A percentile compares a stretch with the other conserved stretches of the same genome.
Conservation (phyloP, 2,888 invertebrate species). For the Anagyrus pseudococci region DNA sequence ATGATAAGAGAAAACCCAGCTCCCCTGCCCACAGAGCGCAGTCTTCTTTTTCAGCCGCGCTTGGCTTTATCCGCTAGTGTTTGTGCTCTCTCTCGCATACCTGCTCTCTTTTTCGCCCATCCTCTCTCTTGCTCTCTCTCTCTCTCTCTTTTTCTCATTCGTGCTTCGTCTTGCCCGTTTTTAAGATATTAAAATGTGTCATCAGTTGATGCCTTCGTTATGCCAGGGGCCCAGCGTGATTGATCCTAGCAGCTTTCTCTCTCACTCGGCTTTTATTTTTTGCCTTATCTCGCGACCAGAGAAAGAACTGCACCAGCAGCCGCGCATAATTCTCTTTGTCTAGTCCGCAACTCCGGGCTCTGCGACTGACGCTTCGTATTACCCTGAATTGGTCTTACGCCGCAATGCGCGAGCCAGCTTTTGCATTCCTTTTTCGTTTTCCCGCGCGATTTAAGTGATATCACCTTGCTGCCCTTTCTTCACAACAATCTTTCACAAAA, state of each 20-base stretch:
- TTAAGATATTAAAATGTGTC: slow-evolving; percentile 61
- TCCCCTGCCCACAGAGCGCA: slow-evolving; percentile 16
- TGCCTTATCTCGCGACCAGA: too few relatives aligned
- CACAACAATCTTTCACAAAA: too few relatives aligned
- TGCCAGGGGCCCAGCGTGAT: slow-evolving; percentile 42
- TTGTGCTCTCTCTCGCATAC: too few relatives aligned
- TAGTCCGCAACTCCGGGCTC: neutral
- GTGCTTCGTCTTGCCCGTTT: too few relatives aligned
- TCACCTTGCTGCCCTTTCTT: neutral
- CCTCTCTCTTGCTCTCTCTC: too few relatives aligned
- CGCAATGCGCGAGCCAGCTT: neutral
- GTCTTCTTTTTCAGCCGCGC: too few relatives aligned
- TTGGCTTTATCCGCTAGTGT: too few relatives aligned
- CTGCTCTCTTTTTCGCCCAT: too few relatives aligned
- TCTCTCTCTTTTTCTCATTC: slow-evolving; percentile 38
- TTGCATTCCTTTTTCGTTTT: neutral
- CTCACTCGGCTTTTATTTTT: neutral
- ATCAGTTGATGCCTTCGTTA: slow-evolving; percentile 60
- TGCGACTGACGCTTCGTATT: slow-evolving; percentile 9
- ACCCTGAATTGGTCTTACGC: slow-evolving; percentile 22
- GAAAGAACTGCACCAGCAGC: too few relatives aligned
- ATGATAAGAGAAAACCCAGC: slow-evolving; percentile 19
- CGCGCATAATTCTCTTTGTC: slow-evolving; percentile 23
- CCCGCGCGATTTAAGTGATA: neutral
- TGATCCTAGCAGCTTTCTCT: slow-evolving; percentile 40